A percentile compares a stretch with the other conserved stretches of the same genome.
Conservation (phyloP, 2,113 vertebrate species). For the Esox niger region DNA sequence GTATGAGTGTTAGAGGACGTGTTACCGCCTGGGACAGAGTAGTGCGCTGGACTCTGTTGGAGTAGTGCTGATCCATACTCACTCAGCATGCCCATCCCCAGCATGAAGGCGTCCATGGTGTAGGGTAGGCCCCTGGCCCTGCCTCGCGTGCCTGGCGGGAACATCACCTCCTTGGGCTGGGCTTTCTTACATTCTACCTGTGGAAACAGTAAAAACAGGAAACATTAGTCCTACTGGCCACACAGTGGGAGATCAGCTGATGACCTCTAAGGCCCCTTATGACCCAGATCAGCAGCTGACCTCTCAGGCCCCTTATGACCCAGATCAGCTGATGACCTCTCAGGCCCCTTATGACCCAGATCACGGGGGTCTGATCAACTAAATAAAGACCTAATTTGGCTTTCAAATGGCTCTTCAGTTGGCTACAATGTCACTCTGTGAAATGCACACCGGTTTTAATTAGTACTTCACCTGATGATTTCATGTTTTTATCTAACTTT, state of each 20-base stretch:
- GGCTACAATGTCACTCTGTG: no score
- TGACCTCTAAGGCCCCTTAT: not conserved
- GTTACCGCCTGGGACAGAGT: not conserved
- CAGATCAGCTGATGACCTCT: no score
- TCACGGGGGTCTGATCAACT: no score
- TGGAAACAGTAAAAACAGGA: conserved; percentile 45
- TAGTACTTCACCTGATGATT: no score
- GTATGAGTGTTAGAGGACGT: no score
- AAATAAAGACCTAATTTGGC: no score
- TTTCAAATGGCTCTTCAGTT: no score
- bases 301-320: no score
- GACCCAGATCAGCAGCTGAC: not conserved
- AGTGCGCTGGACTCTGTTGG: not conserved
- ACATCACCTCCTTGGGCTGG: conserved; percentile 99
- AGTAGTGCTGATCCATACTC: conserved; percentile 64
- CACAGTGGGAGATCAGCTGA: conserved; percentile 27
- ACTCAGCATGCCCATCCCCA: conserved; percentile 99
- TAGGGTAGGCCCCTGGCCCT: conserved; percentile 92
- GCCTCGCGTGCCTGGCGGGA: conserved; percentile 93
- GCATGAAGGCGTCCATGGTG: conserved; percentile 98
- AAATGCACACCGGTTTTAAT: no score
- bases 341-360: no score
- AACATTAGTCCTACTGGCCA: conserved; percentile 48
- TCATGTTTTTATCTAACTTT: no score
- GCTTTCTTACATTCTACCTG: conserved; percentile 99